A percentile compares a stretch with the other conserved stretches of the same genome.
Conservation (phyloP, 2,888 invertebrate genomes). For the Drosophila parthenogenetica region DNA sequence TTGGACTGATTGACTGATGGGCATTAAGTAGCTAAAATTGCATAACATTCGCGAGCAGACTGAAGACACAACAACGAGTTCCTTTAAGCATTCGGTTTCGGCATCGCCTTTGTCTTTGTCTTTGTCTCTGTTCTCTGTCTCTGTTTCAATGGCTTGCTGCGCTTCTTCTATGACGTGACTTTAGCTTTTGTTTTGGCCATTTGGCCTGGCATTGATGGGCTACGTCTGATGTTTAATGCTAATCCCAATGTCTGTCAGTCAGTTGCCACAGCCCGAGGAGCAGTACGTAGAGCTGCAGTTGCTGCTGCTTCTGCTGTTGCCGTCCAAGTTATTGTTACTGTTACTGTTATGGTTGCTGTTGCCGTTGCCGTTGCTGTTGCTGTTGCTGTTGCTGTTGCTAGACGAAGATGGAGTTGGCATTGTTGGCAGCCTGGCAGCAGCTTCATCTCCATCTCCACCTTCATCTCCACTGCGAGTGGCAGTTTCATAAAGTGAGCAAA, state of each 20-base stretch:
- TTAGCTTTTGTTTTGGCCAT: slow-evolving; percentile 46
- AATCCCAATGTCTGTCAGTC: slow-evolving; percentile 75
- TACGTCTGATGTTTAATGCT: slow-evolving; percentile 71
- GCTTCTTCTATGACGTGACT: slow-evolving; percentile 6
- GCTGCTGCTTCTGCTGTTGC: slow-evolving; percentile 33
- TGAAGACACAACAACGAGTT: background rate
- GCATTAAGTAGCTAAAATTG: slow-evolving; percentile 78
- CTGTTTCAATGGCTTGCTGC: slow-evolving; percentile 15
- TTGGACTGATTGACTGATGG: slow-evolving; percentile 78
- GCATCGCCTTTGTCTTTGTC: slow-evolving; percentile 16
- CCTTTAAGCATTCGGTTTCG: slow-evolving; percentile 2
- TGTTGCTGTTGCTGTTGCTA: slow-evolving; percentile 12
- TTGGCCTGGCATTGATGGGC: slow-evolving; percentile 51
- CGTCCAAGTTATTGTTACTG: slow-evolving; percentile 62
- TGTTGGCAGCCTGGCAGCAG: slow-evolving; percentile 49
- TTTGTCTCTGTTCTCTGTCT: slow-evolving; percentile 18
- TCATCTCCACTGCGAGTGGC: slow-evolving; percentile 20
- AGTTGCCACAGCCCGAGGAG: slow-evolving; percentile 35
- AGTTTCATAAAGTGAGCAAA: slow-evolving; percentile 74
- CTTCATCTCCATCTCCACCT: slow-evolving; percentile 14
- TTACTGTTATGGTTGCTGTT: slow-evolving; percentile 47
- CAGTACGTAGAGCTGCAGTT: slow-evolving; percentile 5
- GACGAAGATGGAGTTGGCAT: slow-evolving; percentile 77
- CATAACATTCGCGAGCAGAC: slow-evolving; percentile 62
- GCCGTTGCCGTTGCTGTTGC: slow-evolving; percentile 24